A percentile compares a stretch with the other conserved stretches of the same genome.
Evolutionary conservation across 2,888 invertebrate species (phyloP).

Genomic region (Harmothoe impar): DNA sequence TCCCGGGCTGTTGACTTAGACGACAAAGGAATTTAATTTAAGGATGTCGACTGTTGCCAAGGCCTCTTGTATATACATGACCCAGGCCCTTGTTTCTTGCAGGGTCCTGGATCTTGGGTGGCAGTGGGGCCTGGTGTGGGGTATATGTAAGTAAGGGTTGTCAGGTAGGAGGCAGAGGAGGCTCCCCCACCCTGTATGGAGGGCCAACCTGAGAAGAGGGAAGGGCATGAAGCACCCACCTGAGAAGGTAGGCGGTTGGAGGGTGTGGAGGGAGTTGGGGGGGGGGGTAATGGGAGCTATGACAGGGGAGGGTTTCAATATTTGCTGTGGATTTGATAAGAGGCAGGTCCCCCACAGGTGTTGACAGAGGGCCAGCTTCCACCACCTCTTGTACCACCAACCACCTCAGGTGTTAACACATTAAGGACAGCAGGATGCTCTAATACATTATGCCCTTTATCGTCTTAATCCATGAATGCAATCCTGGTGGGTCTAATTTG

Average conservation of each 20-base stretch:
- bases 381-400: not conserved
- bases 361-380: not conserved
- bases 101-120: not conserved
- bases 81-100: not conserved
- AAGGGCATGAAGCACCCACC: no score
- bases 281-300: conserved; percentile 4
- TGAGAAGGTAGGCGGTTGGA: no score
- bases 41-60: not conserved
- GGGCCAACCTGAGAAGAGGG: no score
- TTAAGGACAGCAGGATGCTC: no score
- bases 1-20: not conserved
- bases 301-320: conserved; percentile 24
- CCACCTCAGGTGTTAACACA: conserved; percentile 8
- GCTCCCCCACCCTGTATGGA: not conserved
- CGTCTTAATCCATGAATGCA: no score
- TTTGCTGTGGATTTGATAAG: conserved; percentile 21
- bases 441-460: no score
- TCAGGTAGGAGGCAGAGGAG: not conserved
- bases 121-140: not conserved
- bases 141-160: not conserved
- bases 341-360: not conserved
- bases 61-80: conserved; percentile 26
- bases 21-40: conserved; percentile 31
- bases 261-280: no score
- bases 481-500: no score